Conservation (phyloP, 2,797 vertebrate species). For the Toxotes lorentzi region DNA sequence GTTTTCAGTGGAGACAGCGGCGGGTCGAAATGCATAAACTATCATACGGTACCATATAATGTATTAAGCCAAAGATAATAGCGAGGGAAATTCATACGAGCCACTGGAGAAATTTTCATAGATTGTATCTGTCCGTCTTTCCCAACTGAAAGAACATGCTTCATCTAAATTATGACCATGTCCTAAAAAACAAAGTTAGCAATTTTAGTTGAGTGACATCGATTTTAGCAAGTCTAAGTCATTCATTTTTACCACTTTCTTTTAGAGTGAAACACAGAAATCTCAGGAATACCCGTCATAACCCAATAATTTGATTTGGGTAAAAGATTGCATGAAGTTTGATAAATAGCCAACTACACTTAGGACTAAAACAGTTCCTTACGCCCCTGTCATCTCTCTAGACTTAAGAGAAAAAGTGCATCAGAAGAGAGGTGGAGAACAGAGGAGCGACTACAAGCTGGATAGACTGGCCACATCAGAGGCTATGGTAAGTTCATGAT, state of each 20-base stretch:
- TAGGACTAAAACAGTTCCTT: conserved; percentile 38
- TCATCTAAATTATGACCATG: neutral
- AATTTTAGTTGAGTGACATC: neutral
- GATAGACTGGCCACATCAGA: conserved; percentile 16
- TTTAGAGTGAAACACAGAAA: no score
- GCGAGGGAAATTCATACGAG: neutral
- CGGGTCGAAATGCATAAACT: neutral
- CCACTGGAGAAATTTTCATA: neutral
- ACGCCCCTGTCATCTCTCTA: conserved; percentile 48
- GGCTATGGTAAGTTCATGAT: neutral
- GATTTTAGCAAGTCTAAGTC: no score
- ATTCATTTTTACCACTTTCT: no score
- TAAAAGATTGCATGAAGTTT: conserved; percentile 27
- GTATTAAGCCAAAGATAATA: neutral
- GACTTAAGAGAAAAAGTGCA: conserved; percentile 17
- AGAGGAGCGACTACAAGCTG: neutral
- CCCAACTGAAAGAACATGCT: neutral
- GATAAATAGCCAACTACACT: conserved; percentile 38
- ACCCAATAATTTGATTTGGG: no score
- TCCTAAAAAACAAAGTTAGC: neutral
- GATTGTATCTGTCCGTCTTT: neutral
- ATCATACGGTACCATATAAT: neutral
- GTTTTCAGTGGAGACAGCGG: neutral
- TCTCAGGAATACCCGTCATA: no score
- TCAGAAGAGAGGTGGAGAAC: conserved; percentile 9